A percentile compares a stretch with the other conserved stretches of the same genome.
Evolutionary conservation across 64 coral and sea anemone species (phyloP).

Genomic region (Pocillopora damicornis): DNA sequence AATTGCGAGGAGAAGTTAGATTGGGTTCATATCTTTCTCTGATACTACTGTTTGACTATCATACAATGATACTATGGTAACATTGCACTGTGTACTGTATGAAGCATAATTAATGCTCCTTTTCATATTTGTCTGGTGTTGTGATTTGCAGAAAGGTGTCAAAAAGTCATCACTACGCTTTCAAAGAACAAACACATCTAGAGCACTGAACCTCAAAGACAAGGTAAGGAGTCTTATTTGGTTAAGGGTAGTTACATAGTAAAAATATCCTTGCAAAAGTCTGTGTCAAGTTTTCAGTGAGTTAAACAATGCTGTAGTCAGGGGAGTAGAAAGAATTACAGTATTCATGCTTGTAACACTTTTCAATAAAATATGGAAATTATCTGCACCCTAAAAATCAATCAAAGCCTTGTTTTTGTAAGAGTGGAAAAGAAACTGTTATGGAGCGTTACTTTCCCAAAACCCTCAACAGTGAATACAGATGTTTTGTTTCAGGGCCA

Average conservation of each 20-base stretch:
- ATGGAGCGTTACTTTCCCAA: too few species aligned
- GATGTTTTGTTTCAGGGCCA: too few species aligned
- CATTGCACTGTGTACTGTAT: background rate
- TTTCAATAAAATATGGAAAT: too few species aligned
- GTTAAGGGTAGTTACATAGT: background rate
- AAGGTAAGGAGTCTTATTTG: slow-evolving; percentile 41
- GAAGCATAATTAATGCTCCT: background rate
- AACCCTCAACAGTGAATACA: too few species aligned
- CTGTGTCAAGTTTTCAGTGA: background rate
- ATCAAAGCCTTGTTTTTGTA: too few species aligned
- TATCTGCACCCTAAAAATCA: too few species aligned
- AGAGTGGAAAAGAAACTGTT: too few species aligned
- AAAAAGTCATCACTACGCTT: slow-evolving; percentile 76
- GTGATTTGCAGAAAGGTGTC: slow-evolving; percentile 50
- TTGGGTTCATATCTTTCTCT: too few species aligned
- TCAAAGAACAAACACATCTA: slow-evolving; percentile 74
- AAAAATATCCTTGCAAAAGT: background rate
- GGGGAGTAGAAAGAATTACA: too few species aligned
- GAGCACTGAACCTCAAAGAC: slow-evolving; percentile 56
- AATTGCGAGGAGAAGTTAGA: too few species aligned
- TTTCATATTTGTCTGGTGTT: background rate
- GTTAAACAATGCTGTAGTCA: too few species aligned
- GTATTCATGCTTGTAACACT: too few species aligned
- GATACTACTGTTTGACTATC: background rate
- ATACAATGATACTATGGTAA: background rate